Evolutionary conservation across 2,888 invertebrate genomes (phyloP), one percentile per base, ranked within the genome.

Genomic region (Sphaeridia pumilis): DNA sequence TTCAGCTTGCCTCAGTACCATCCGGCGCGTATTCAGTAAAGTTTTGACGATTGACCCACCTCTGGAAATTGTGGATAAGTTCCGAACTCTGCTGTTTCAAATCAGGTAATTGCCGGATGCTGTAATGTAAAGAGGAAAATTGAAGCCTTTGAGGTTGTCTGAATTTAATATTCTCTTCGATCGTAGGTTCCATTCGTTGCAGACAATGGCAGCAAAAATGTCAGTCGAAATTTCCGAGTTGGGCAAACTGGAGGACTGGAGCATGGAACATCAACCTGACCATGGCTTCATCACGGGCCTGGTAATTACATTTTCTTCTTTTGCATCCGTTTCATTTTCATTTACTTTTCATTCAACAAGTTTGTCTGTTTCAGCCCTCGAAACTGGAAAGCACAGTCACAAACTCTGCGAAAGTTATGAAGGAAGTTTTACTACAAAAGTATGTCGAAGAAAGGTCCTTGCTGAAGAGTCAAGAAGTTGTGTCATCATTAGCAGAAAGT

Each of bases 31-130:
- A 44, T 87, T 89, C 67, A 80, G 83, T 35, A 68, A 68, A 14
- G 60, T 94, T 22, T 81, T 89, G 60, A 81, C 84, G 55, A 74
- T 92, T 34, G 93, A 94, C 70, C 74, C 93, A 54, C 90, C 90
- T 0, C 83, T 82, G 50, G 90, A 93, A 71, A 87, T 88, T 3
- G 74, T 90, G 49, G 86, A 86, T 64, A 81, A 88, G 55, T 81
- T 94, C 47, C 84, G 86, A 66, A 80, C 80, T 60, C 78, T 93
- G 41, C 83, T 92, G 60, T 83, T 89, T 69, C 88, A 93, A 69
- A 79, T 93, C 66, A 79, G 90, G 70, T 73, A 61, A 4, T 17
- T 14, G n/a, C n/a, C n/a, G n/a, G n/a, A n/a, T n/a, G n/a, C n/a
- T n/a, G n/a, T n/a, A n/a, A n/a, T n/a, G n/a, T n/a, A n/a, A n/a